Base-by-base conservation (phyloP, 2,888 invertebrate genomes). In the Adelognathus sp. region DNA sequence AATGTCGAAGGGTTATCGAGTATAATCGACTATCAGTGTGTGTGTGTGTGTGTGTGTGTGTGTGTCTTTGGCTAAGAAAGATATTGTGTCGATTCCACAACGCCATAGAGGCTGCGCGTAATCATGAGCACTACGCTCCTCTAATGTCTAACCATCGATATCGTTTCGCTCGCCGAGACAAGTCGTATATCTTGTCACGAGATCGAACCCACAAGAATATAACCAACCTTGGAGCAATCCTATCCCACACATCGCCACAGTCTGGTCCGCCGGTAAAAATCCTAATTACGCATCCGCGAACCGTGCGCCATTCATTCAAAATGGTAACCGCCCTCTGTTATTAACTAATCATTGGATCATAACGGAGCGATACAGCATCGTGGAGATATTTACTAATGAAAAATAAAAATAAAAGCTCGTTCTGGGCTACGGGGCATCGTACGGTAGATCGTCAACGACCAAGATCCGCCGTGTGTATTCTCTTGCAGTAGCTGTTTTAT, bases 311-410 rank as follows among this genome's bases (percentile, higher is more conserved):
- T 82, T 84, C 79, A 82, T 84, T 82, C 70, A 78, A 79, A 80
- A 81, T 79, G 71, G 73, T 39, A 31, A 54, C 52, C 36, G n/a
- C n/a, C 29, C 52, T 36, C 56, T 82, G 74, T 83, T 83, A 85
- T 86, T 85, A 85, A 80, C 78, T 79, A 83, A 84, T 86, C 80
- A 80, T 80, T 76, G 61, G 73, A 76, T 78, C 77, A 73, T 73
- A 72, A 76, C 39, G 41, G 52, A 27, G 16, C 54, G 60, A 75
- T 75, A 56, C 31, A 52, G 18, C 33, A 21, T n/a, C 9, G 44
- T 2, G n/a, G 24, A 27, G 44, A 46, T 61, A 44, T 63, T 63
- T 39, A 39, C 18, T 29, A 46, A 31, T 31, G 5, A 46, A 24
- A 46, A 24, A 50, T 3, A 11, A 21, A 16, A 16, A 44, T 18